Percentiles rank a stretch among this genome's conserved stretches.
Evolutionary conservation across 2,797 vertebrate genomes (phyloP).

Genomic region (Hypotaenidia okinawae): DNA sequence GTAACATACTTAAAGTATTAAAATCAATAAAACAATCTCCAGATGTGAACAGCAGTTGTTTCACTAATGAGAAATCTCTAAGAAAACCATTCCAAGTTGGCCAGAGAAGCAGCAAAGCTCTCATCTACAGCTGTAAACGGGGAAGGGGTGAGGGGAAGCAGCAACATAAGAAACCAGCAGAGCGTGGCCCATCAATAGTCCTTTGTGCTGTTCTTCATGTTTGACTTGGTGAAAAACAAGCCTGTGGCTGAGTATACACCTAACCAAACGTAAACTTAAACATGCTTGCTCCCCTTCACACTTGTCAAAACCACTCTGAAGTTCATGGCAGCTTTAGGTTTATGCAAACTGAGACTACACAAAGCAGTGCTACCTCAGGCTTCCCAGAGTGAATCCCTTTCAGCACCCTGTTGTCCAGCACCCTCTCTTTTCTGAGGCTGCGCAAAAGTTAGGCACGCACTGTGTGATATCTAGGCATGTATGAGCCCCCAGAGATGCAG

Average conservation of each 20-base stretch:
- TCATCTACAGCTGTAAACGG: not conserved
- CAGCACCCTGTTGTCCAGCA: not conserved
- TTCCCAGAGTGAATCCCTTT: not conserved
- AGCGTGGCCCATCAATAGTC: not conserved
- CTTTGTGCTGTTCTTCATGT: not conserved
- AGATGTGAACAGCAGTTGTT: not conserved
- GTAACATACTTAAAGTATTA: not conserved
- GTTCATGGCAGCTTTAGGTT: not conserved
- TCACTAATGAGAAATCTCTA: not conserved
- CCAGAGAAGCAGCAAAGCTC: not conserved
- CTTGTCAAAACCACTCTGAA: not conserved
- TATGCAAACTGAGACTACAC: not conserved
- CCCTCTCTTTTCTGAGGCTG: not conserved
- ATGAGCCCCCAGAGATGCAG: not conserved
- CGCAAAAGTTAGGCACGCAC: not conserved
- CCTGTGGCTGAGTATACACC: not conserved
- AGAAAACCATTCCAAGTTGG: not conserved
- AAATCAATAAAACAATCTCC: not conserved
- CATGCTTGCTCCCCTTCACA: not conserved
- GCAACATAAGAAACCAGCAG: not conserved
- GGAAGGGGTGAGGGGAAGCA: not conserved
- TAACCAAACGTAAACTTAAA: not conserved
- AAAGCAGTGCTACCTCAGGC: not conserved
- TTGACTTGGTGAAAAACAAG: not conserved
- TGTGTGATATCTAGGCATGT: not conserved